These are phyloP conservation scores for Ochropacha duplaris DNA, from an alignment of 2,888 invertebrate genomes.

Conservation along the genomic window DNA sequence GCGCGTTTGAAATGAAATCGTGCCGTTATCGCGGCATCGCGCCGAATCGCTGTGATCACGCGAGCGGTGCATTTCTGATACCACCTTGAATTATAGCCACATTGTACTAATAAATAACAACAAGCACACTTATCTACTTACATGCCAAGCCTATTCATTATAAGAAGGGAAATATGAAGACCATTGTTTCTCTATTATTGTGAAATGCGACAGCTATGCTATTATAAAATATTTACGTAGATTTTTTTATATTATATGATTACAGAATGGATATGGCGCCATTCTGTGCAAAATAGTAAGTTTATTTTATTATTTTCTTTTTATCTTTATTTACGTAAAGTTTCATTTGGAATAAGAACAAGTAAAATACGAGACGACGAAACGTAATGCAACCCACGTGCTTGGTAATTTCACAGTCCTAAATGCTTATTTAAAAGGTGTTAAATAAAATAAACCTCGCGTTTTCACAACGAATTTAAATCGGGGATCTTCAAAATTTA, in stretches of 20 bases:
- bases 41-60: slow-evolving; percentile 40
- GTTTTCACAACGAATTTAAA: background rate
- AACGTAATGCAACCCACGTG: background rate
- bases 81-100: slow-evolving; percentile 33
- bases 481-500: background rate
- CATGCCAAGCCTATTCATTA: slow-evolving; percentile 15
- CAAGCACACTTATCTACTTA: slow-evolving; percentile 14
- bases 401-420: background rate
- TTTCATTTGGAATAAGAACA: background rate
- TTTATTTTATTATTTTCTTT: slow-evolving; percentile 3
- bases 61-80: slow-evolving; percentile 35
- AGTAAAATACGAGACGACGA: background rate
- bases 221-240: background rate
- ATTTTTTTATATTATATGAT: background rate
- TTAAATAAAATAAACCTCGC: background rate
- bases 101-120: slow-evolving; percentile 22
- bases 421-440: background rate
- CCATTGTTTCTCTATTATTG: background rate
- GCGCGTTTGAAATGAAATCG: slow-evolving; percentile 37
- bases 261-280: slow-evolving; percentile 1
- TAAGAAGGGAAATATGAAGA: background rate
- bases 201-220: slow-evolving; percentile 1
- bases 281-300: slow-evolving; percentile 5
- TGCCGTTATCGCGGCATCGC: slow-evolving; percentile 33
- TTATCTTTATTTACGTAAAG: background rate